A percentile compares a stretch with the other conserved stretches of the same genome.
phyloP scores from a whole-genome alignment of 2,888 invertebrate genomes.

The Holacanthella duospinosa region DNA sequence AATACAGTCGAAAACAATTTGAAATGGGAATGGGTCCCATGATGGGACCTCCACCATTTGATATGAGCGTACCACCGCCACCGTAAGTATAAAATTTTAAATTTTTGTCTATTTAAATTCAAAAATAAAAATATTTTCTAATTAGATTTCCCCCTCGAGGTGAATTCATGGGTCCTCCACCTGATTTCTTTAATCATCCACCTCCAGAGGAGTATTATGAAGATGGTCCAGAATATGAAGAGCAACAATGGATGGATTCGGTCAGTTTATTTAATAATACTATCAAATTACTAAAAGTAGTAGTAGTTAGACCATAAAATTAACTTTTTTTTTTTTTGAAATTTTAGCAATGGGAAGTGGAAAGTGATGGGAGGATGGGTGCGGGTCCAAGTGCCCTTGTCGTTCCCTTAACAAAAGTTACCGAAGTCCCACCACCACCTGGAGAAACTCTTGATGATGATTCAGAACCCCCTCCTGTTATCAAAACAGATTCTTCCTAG shows the following conservation, averaged over 20 bases:
- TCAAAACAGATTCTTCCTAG: neutral
- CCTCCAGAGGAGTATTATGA: slow-evolving; percentile 22
- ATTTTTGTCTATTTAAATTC: neutral
- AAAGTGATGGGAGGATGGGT: slow-evolving; percentile 41
- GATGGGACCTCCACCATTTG: slow-evolving; percentile 51
- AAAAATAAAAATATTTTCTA: neutral
- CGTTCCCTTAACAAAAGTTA: slow-evolving; percentile 35
- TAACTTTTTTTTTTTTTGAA: slow-evolving; percentile 39
- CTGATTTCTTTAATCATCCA: slow-evolving; percentile 32
- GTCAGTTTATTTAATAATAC: slow-evolving; percentile 37
- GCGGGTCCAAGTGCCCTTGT: slow-evolving; percentile 25
- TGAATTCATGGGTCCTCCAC: slow-evolving; percentile 30
- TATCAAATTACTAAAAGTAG: too few relatives aligned
- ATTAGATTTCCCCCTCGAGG: slow-evolving; percentile 26
- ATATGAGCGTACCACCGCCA: slow-evolving; percentile 46
- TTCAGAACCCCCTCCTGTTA: neutral
- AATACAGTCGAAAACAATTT: slow-evolving; percentile 57
- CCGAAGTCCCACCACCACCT: slow-evolving; percentile 36
- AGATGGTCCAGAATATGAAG: slow-evolving; percentile 45
- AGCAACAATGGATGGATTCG: slow-evolving; percentile 56
- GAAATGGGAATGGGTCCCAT: slow-evolving; percentile 26
- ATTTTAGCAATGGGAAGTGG: slow-evolving; percentile 53
- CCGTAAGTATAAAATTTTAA: slow-evolving; percentile 20
- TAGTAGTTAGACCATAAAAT: too few relatives aligned
- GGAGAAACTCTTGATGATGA: slow-evolving; percentile 24